Base-by-base conservation (phyloP, 2,888 invertebrate genomes). In the Diaperis boleti region DNA sequence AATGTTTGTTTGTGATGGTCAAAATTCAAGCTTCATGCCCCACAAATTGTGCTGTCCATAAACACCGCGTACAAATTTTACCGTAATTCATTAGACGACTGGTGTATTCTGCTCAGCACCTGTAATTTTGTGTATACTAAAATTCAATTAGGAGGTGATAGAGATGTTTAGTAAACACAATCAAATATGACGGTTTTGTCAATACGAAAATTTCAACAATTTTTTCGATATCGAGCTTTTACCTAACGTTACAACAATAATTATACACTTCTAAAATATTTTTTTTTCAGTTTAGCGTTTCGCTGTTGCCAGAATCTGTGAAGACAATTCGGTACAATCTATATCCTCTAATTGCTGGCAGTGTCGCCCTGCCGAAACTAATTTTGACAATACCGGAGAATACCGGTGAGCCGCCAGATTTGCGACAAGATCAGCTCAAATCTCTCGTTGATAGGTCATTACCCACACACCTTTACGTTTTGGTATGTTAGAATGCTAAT, bases 341-440 rank as follows among this genome's bases (percentile, higher is more conserved):
- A 63, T 91, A 92, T 72, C 94, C 95, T 0, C 82, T 92, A 69
- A 84, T 89, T 44, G 86, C 92, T 6, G 93, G 93, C 1, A 87
- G 88, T 77, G 89, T 91, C n/a, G 83, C 85, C 1, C 85, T 92
- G 59, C 92, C 92, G 0, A 83, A 85, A 73, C 81, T 88, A 77
- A 82, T 83, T 77, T 82, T 87, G 29, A 82, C 82, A 11, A 75
- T 86, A 18, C 78, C 85, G 1, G 85, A 85, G 64, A 75, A 73
- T 39, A 71, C 74, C 47, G 69, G 74, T 1, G 82, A 81, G 60
- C 75, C 76, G n/a, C 72, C 79, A 0, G 70, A 81, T 66, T 66
- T 85, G 54, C 78, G 79, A 66, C 83, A 82, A 72, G 82, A 78
- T 59, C 83, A 86, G 72, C 79, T 87, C 37, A 79, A 84, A 66